Base-by-base conservation (phyloP, 2,797 vertebrate species). In the Sylvia borin region DNA sequence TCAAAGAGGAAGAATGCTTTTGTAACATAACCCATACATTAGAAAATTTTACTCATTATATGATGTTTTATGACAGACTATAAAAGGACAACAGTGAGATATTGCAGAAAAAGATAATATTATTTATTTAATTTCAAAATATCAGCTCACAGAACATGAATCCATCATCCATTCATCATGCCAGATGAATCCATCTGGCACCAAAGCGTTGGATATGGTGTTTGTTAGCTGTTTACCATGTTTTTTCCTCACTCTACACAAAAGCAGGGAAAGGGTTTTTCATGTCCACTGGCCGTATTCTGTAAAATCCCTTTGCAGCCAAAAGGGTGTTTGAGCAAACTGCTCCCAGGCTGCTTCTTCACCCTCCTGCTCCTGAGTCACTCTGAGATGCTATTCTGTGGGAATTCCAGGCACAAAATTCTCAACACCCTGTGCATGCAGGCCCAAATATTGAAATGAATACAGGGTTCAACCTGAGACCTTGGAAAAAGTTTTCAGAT, bases 151-250 rank as follows among this genome's bases (percentile, higher is more conserved):
- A 57, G 2, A 76, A 36, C 58, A 25, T 40, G 13, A 14, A 40
- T 40, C 40, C 40, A 40, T 40, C 40, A 14, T 40, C 40, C 40
- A 40, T 40, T 40, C 40, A 13, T 40, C 40, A 40, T 40, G 40
- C 40, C 58, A 90, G 74, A 85, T 60, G 31, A 89, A 68, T 91
- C 92, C 90, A 94, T 85, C 89, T 95, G 92, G 65, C 91, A 43
- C 7, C n/a, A 24, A 42, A 86, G 31, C 9, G 4, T 7, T 83
- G 5, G 74, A 32, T 43, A 20, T 4, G 8, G 32, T 50, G 29
- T 53, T 90, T 74, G 25, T 16, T 78, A 54, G 51, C 76, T 83
- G 67, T n/a, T 45, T 65, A 88, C 21, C 51, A 71, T 6, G 1
- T n/a, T 47, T 86, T 66, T 12, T 11, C 4, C 14, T 9, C 60